Percentiles rank a stretch among this genome's conserved stretches.
Conservation (phyloP, 2,888 invertebrate genomes). For the Carpatolechia fugitivella region DNA sequence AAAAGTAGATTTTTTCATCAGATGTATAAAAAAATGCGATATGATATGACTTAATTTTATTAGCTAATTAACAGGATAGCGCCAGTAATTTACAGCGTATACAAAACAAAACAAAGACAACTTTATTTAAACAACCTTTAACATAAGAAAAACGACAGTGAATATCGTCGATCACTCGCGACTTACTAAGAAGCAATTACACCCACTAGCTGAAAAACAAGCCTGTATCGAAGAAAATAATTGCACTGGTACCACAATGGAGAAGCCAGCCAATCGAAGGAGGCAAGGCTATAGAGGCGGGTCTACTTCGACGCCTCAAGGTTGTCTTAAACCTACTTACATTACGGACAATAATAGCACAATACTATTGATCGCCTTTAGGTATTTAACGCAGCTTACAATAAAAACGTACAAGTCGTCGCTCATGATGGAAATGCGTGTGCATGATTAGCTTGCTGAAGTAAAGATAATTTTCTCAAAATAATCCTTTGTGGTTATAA, state of each 20-base stretch:
- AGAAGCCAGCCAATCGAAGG: conserved; percentile 26
- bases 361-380: conserved; percentile 24
- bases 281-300: conserved; percentile 28
- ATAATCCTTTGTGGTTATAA: too few species aligned
- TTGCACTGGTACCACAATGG: conserved; percentile 9
- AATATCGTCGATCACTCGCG: conserved; percentile 1
- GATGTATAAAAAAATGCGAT: too few species aligned
- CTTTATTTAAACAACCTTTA: not conserved
- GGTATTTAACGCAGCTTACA: conserved; percentile 8
- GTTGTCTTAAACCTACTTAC: conserved; percentile 7
- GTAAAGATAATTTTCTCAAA: too few species aligned
- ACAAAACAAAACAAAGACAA: conserved; percentile 8
- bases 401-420: not conserved
- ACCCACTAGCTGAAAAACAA: conserved; percentile 23
- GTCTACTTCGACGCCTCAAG: conserved; percentile 15
- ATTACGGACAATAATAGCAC: conserved; percentile 1
- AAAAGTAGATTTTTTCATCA: too few species aligned
- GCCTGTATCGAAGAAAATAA: conserved; percentile 6
- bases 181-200: conserved; percentile 21
- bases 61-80: too few species aligned
- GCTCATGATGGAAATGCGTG: not conserved
- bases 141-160: not conserved
- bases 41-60: too few species aligned
- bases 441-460: too few species aligned
- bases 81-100: too few species aligned